Evolutionary conservation across 2,113 vertebrate genomes (phyloP), one percentile per base, ranked within the genome.

Genomic region (Tichodroma muraria): DNA sequence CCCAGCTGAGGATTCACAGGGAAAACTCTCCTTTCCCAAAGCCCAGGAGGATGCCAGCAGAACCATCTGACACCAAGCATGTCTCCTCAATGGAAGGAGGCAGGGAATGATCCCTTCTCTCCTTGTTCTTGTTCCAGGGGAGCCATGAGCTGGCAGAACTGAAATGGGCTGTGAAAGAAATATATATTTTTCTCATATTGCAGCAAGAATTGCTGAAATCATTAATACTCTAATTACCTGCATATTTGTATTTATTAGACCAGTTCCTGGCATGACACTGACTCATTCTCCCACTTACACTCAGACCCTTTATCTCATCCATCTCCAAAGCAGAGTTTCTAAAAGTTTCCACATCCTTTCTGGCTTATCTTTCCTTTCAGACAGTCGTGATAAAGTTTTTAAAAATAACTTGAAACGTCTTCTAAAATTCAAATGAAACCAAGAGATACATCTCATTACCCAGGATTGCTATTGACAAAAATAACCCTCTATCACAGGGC

Each of bases 381-480:
- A 82, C 82, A 2, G 12, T 59, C 12, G 18, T 5, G 90, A 95
- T 95, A 94, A 95, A 88, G 76, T 47, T 59, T 61, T 94, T 80
- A 95, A 94, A 95, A 96, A 96, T 91, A 95, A 90, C 88, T 96
- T 80, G 30, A 69, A 82, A 59, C 42, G 6, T 90, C 88, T 88
- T 95, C 91, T 92, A 96, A 93, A 96, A 95, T 96, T 93, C 92
- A 94, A 96, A 93, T 86, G 76, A 78, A 91, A 88, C 21, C 1
- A 30, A 90, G 68, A 90, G 96, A 95, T 95, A 96, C 92, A 96
- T 95, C 88, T 96, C 94, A 92, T 94, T 96, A 95, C 38, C 52
- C 68, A 8, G 40, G 75, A 88, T 7, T 80, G 85, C 76, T 88
- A 78, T 85, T 91, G 90, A 94, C 88, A 85, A 85, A 96, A 96